phyloP scores from a whole-genome alignment of 2,797 vertebrate genomes.

The Karalla daura region DNA sequence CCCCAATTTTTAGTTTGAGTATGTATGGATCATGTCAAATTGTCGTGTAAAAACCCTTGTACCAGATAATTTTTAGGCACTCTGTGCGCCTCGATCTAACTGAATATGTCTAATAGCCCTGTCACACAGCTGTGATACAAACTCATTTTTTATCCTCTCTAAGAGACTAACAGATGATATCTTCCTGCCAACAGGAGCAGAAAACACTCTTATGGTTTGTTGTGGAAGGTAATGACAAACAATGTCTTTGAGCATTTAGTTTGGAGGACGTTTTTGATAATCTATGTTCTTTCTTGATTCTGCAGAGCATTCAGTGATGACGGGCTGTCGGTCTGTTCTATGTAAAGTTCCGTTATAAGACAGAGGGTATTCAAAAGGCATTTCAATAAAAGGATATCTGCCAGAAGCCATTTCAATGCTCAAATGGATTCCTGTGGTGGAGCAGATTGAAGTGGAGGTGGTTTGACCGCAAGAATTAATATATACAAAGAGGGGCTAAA shows the following conservation, averaged over 20 bases:
- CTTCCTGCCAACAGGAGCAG: not conserved
- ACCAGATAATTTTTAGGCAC: too few species aligned
- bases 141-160: not conserved
- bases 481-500: conserved; percentile 72
- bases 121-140: not conserved
- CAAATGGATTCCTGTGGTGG: conserved; percentile 69
- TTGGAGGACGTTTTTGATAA: conserved; percentile 2
- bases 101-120: not conserved
- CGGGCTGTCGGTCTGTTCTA: conserved; percentile 8
- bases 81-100: not conserved
- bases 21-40: too few species aligned
- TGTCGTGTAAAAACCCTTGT: too few species aligned
- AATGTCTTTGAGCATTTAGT: not conserved
- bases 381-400: conserved; percentile 57
- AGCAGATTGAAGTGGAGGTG: conserved; percentile 69
- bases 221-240: not conserved
- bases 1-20: too few species aligned
- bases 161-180: not conserved
- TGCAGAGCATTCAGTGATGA: conserved; percentile 20
- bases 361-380: conserved; percentile 43
- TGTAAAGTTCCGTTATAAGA: conserved; percentile 39
- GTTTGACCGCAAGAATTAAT: conserved; percentile 73
- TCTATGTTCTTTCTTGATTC: not conserved
- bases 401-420: conserved; percentile 63
- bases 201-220: not conserved